These are phyloP conservation scores for Oreocharis arfaki DNA, from an alignment of 2,113 vertebrate species.

Conservation along the genomic window DNA sequence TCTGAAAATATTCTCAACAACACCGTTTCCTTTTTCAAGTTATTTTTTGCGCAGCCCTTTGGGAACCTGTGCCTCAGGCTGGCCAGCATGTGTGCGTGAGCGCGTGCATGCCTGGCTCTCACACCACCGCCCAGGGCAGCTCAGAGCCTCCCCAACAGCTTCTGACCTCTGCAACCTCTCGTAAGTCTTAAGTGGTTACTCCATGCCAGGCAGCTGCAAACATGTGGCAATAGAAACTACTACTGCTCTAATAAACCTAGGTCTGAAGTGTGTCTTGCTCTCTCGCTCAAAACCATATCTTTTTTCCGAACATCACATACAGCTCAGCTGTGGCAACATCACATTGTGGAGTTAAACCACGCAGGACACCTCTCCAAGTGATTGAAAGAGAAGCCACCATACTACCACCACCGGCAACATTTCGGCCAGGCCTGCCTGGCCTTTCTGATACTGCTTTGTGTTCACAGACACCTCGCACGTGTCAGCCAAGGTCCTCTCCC, in stretches of 20 bases:
- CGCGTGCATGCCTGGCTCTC: background rate
- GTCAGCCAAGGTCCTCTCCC: background rate
- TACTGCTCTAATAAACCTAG: background rate
- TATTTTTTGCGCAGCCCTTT: slow-evolving; percentile 33
- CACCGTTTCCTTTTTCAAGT: slow-evolving; percentile 37
- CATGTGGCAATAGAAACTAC: background rate
- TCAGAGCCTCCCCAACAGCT: background rate
- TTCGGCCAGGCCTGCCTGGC: background rate
- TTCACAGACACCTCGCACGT: fast-evolving
- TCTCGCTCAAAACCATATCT: background rate
- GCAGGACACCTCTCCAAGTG: background rate
- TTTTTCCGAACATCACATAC: background rate
- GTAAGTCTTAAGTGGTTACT: background rate
- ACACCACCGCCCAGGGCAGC: background rate
- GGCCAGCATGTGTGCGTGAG: slow-evolving; percentile 7
- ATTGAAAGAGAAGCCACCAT: background rate
- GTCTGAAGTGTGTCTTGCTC: background rate
- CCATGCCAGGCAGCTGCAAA: background rate
- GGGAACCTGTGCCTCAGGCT: background rate
- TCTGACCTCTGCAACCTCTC: background rate
- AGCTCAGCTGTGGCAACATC: background rate
- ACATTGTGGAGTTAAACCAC: background rate
- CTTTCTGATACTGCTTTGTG: background rate
- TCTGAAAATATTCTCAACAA: slow-evolving; percentile 44
- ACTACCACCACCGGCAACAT: background rate